Base-by-base conservation (phyloP, 2,113 vertebrate species). In the Colossoma macropomum region DNA sequence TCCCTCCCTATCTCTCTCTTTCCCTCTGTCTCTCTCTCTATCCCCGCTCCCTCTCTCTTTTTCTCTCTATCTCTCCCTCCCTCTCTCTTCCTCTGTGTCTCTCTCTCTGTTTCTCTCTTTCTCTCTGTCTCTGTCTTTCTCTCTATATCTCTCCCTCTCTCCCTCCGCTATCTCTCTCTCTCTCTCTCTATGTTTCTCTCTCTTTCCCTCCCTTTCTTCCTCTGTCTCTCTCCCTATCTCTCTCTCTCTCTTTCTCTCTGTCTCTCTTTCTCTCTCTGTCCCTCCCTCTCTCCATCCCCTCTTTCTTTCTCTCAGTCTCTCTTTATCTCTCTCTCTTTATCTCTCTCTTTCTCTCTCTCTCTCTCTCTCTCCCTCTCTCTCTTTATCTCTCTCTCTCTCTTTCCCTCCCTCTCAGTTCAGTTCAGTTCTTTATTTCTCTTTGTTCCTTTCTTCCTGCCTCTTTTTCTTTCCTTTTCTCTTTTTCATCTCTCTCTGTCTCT, bases 91-190 rank as follows among this genome's bases (percentile, higher is more conserved):
- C 76, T 41, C 2, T 15, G 21, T 28, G 10, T 65, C 15, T 52
- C 50, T 52, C 50, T 52, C 50, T 52, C 50, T 52, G 4, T 63
- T n/a, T n/a, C n/a, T n/a, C n/a, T n/a, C n/a, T n/a, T n/a, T n/a
- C n/a, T n/a, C 1, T 41, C 45, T 16, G 15, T 41, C 27, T 28
- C 28, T n/a, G n/a, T 8, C 25, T 30, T 28, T 69, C 41, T 89
- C 91, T 90, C 50, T 52, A 4, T 52, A 16, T 52, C 50, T 52
- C 12, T 2, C 15, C 50, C 71, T 28, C n/a, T n/a, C n/a, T n/a
- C n/a, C n/a, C 11, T 27, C 13, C n/a, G 6, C n/a, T 78, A 5
- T n/a, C 50, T 48, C 30, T 25, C 54, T 28, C 52, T 16, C 41
- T 27, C 34, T n/a, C n/a, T n/a, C n/a, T n/a, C n/a, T n/a, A n/a